A percentile compares a stretch with the other conserved stretches of the same genome.
These are phyloP conservation scores for Dusona sp. DNA, from an alignment of 2,888 invertebrate genomes.

Conservation along the genomic window DNA sequence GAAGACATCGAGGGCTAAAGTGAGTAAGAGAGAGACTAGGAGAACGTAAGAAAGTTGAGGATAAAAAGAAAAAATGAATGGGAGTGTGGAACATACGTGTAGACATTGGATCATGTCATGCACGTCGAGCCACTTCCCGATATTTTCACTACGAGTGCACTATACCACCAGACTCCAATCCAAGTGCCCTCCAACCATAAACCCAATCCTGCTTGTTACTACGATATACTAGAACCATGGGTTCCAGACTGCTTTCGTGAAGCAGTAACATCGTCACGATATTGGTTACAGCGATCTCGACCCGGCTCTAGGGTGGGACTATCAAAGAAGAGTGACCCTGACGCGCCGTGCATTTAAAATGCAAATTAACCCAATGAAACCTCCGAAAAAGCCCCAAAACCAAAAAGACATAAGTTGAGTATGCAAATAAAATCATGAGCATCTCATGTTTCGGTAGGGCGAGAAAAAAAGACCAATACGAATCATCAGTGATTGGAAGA, in stretches of 20 bases:
- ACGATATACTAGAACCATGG: constrained; percentile 33
- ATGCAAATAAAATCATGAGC: constrained; percentile 6
- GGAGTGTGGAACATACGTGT: constrained; percentile 30
- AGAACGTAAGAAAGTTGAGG: constrained; percentile 7
- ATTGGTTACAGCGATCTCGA: background rate
- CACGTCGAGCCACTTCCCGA: constrained; percentile 17
- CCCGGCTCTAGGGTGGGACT: background rate
- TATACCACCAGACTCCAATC: constrained; percentile 5
- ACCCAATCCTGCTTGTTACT: constrained; percentile 16
- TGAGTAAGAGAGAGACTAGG: constrained; percentile 18
- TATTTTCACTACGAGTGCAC: constrained; percentile 10
- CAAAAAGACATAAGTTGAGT: background rate
- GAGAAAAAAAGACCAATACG: background rate
- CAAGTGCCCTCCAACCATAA: constrained; percentile 15
- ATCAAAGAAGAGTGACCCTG: constrained; percentile 8
- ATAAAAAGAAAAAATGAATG: constrained; percentile 12
- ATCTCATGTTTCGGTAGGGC: background rate
- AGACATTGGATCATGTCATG: constrained; percentile 29
- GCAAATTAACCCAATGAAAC: background rate
- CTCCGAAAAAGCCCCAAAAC: background rate
- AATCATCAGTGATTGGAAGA: constrained; percentile 5
- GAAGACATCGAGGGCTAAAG: constrained; percentile 29
- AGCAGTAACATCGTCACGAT: constrained; percentile 17
- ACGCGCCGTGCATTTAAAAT: background rate
- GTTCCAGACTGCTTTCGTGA: constrained; percentile 16